Evolutionary conservation across 2,888 invertebrate genomes (phyloP), one percentile per base, ranked within the genome.

Genomic region (Epistrophe eligans): DNA sequence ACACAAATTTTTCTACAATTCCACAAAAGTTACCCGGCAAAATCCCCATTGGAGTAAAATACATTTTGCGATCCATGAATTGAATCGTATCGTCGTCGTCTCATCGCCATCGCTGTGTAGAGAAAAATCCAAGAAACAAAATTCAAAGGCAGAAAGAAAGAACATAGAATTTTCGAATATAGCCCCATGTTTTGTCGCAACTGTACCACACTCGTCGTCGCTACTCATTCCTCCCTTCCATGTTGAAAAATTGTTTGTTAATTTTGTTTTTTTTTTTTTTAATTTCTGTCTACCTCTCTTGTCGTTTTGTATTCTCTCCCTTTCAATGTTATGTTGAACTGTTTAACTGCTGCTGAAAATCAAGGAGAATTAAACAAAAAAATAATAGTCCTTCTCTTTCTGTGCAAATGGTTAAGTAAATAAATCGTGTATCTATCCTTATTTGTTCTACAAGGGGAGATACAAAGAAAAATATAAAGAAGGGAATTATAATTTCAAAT

Each of bases 151-250:
- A 66, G 40, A 66, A 66, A 55, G 50, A 74, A 76, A 72, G 76
- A 84, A 88, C 88, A 88, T 87, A 88, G 83, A 88, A 88, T 88
- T 84, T 88, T 88, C 88, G 88, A 88, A 88, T 88, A 84, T 79
- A 83, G 77, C 83, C 80, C 82, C 87, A 88, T 89, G 88, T 89
- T 89, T 89, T 89, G 89, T 89, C 87, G 89, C 79, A 79, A 89
- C 89, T 89, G 89, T 89, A 89, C 89, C 79, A 79, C 84, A 88
- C 84, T 87, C 76, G 83, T 74, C 72, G 83, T 74, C 79, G 76
- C 79, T 83, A 83, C 71, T 87, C 72, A 87, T 87, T 87, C 81
- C 76, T 84, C 84, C 84, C 81, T 84, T 82, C 85, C 82, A 82
- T 50, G 52, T 50, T 73, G 24, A 24, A 67, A 17, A 52, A 43